Evolutionary conservation across 1,140 invertebrate genomes (phyloP).

Genomic region (Ceratoteleas bidentatus): DNA sequence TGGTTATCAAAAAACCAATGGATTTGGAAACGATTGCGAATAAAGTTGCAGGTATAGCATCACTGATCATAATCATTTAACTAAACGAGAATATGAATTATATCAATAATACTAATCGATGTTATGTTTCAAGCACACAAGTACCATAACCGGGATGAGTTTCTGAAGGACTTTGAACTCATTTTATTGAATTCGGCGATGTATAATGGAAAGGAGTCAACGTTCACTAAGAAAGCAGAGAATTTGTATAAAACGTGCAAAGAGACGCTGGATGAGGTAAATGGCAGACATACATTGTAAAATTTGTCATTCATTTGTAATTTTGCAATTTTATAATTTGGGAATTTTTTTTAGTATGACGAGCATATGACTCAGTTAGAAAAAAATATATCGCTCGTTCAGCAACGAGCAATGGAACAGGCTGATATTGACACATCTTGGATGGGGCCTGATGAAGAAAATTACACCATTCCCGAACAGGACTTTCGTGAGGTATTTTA

Average conservation of each 20-base stretch:
- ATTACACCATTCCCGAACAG: constrained; percentile 83
- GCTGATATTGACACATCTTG: constrained; percentile 88
- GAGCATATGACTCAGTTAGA: constrained; percentile 93
- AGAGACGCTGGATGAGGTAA: constrained; percentile 88
- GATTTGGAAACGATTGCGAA: constrained; percentile 95
- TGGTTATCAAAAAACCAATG: constrained; percentile 95
- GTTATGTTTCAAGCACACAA: constrained; percentile 87
- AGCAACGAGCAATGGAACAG: constrained; percentile 94
- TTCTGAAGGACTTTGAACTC: constrained; percentile 93
- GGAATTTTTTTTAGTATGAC: constrained; percentile 84
- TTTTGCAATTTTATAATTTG: not conserved
- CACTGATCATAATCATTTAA: too few species aligned
- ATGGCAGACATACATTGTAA: too few species aligned
- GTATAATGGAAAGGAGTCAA: constrained; percentile 95
- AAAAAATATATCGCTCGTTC: constrained; percentile 91
- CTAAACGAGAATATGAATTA: too few species aligned
- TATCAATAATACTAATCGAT: too few species aligned
- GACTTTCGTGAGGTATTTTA: constrained; percentile 78
- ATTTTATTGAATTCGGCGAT: constrained; percentile 93
- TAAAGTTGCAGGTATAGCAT: constrained; percentile 90
- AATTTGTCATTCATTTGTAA: too few species aligned
- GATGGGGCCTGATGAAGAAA: constrained; percentile 84
- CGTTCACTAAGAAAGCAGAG: constrained; percentile 93
- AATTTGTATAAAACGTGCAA: constrained; percentile 88
- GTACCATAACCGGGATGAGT: constrained; percentile 94